phyloP scores from a whole-genome alignment of 2,113 vertebrate species.

The Colaptes auratus region DNA sequence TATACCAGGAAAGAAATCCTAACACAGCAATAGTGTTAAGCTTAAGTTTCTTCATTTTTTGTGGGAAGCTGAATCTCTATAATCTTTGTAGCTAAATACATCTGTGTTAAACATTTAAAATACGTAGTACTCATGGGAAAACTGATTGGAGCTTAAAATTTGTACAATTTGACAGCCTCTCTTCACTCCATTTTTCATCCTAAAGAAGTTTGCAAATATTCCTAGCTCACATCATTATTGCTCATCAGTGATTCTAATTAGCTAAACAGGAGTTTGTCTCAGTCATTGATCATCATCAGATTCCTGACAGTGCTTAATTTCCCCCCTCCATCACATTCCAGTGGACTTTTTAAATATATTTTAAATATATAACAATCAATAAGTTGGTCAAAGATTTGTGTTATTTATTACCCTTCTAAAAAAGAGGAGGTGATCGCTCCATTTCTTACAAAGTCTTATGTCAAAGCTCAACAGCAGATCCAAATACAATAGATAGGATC shows the following conservation, averaged over 20 bases:
- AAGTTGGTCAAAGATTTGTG: background rate
- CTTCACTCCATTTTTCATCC: constrained; percentile 86
- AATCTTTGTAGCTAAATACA: constrained; percentile 72
- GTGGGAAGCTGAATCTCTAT: constrained; percentile 56
- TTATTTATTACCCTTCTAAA: background rate
- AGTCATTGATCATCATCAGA: constrained; percentile 87
- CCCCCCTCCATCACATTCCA: background rate
- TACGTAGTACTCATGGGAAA: constrained; percentile 75
- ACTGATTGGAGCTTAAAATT: constrained; percentile 79
- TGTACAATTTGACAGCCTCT: constrained; percentile 80
- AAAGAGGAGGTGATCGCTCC: background rate
- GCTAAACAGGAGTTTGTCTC: constrained; percentile 84
- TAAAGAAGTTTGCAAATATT: constrained; percentile 85
- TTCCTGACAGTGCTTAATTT: constrained; percentile 78
- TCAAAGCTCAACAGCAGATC: background rate
- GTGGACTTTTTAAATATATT: constrained; percentile 31
- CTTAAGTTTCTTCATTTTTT: constrained; percentile 68
- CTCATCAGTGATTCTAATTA: constrained; percentile 88
- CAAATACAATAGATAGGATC: background rate
- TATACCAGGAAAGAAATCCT: constrained; percentile 26
- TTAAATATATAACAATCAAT: constrained; percentile 47
- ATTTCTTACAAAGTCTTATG: background rate
- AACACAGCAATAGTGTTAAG: constrained; percentile 56
- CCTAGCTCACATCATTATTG: constrained; percentile 85
- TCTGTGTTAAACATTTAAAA: constrained; percentile 76